Base-by-base conservation (phyloP, 2,797 vertebrate genomes). In the Sebastolobus alascanus region DNA sequence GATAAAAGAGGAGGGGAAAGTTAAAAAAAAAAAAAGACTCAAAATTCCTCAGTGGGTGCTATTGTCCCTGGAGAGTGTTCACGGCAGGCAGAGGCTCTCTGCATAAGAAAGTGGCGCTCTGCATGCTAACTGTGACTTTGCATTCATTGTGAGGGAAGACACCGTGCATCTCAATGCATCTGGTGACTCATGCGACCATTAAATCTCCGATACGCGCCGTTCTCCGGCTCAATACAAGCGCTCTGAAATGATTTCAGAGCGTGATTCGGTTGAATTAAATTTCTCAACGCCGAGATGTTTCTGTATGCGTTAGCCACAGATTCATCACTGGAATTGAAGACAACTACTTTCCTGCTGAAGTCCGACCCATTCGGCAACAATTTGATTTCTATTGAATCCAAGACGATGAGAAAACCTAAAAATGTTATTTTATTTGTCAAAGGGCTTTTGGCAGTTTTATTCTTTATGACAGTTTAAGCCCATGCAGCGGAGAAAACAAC, bases 101-200 rank as follows among this genome's bases (percentile, higher is more conserved):
- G 90, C 90, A 85, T 90, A 75, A 81, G 82, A 84, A 90, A 90
- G 91, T 90, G 79, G 83, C 87, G 83, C 86, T 88, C 83, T 16
- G 88, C 87, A 93, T 91, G 89, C 87, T 84, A 94, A 92, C 89
- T 94, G 88, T 90, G 91, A 94, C 91, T 94, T 89, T 92, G 90
- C 90, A 90, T 93, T 90, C 88, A 92, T 92, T 91, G 84, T 84
- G 83, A 82, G 80, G 82, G 8, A 79, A 92, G 88, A 92, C 84
- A 75, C 69, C 69, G 79, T 68, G 79, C 82, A 84, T 94, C 83
- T 88, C 77, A 89, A 86, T 89, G 86, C 86, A 87, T 90, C 55
- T 61, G 80, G 77, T 92, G 86, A 93, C 84, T 90, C 92, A 93
- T 86, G 77, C 86, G 81, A 84, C 72, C 77, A 78, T 89, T 91